Evolutionary conservation across 2,113 vertebrate species (phyloP), one percentile per base, ranked within the genome.

Genomic region (Semnornis frantzii): DNA sequence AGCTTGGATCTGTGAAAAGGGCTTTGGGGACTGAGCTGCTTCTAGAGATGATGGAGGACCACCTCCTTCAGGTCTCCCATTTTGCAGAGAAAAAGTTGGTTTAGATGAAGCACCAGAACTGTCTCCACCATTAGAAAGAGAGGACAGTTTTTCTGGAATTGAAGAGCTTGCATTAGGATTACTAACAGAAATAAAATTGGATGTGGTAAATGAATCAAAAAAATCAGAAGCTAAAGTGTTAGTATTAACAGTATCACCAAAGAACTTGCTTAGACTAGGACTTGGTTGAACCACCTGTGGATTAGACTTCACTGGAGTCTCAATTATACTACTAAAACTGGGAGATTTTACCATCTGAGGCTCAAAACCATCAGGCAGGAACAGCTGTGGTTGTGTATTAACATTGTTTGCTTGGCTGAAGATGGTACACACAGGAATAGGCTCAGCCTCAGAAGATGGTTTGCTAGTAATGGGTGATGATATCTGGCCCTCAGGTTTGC

Each of bases 211-310:
- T 6, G 99, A 99, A 94, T 99, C 99, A 52, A 99, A 99, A 96
- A 99, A 99, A 95, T 99, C 99, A 0, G 98, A 98, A 60, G 98
- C 99, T 31, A 99, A 96, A 65, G 98, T 97, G 42, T 98, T 99
- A 34, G 97, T 94, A 63, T 89, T 97, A 85, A 97, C 93, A 0
- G 98, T 98, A 37, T 99, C 99, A 0, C 98, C 98, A 68, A 99
- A 99, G 95, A 99, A 99, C 59, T 98, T 99, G 94, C 99, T 99
- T 63, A 99, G 98, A 95, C 99, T 99, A 50, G 99, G 99, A 94
- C 99, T 99, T 15, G 99, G 99, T 39, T 99, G 99, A 90, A 99
- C 99, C 17, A 98, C 98, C 8, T 99, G 98, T 1, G 98, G 97
- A 2, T 97, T 96, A 58, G 97, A 94, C 78, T 98, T 98, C 92